Percentiles rank a stretch among this genome's conserved stretches.
Evolutionary conservation across 2,888 invertebrate genomes (phyloP).

Genomic region (Polyploca ridens): DNA sequence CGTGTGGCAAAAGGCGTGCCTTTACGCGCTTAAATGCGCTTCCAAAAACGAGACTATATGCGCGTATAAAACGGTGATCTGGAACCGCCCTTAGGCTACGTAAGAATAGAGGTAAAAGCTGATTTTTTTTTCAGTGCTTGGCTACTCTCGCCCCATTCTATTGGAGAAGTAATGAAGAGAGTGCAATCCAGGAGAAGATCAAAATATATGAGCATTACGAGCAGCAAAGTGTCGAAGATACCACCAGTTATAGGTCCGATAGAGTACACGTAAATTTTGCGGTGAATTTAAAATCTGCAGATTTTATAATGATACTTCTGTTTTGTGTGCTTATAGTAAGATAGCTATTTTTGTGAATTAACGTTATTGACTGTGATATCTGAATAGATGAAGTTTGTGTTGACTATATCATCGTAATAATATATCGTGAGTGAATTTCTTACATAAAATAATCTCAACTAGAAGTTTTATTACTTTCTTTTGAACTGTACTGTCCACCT

Average conservation of each 20-base stretch:
- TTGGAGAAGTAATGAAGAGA: constrained; percentile 58
- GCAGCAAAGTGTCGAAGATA: constrained; percentile 7
- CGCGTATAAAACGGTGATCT: too few species aligned
- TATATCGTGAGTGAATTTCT: not conserved
- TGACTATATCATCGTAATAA: not conserved
- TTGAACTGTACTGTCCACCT: too few species aligned
- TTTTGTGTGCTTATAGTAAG: not conserved
- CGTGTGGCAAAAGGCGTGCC: too few species aligned
- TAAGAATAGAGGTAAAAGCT: not conserved
- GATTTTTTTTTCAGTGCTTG: constrained; percentile 51
- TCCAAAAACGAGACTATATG: too few species aligned
- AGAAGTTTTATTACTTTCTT: not conserved
- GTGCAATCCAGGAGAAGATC: constrained; percentile 35
- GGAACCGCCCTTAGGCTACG: too few species aligned
- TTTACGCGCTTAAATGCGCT: too few species aligned
- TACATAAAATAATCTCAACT: not conserved
- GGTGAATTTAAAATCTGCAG: not conserved
- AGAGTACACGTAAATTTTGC: constrained; percentile 3
- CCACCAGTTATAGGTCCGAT: not conserved
- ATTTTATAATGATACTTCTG: not conserved
- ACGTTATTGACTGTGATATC: constrained; percentile 6
- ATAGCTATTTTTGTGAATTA: not conserved
- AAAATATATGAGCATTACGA: constrained; percentile 23
- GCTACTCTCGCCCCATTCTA: constrained; percentile 54
- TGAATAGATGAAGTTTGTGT: not conserved